phyloP scores from a whole-genome alignment of 2,888 invertebrate species.

The Baronia brevicornis region DNA sequence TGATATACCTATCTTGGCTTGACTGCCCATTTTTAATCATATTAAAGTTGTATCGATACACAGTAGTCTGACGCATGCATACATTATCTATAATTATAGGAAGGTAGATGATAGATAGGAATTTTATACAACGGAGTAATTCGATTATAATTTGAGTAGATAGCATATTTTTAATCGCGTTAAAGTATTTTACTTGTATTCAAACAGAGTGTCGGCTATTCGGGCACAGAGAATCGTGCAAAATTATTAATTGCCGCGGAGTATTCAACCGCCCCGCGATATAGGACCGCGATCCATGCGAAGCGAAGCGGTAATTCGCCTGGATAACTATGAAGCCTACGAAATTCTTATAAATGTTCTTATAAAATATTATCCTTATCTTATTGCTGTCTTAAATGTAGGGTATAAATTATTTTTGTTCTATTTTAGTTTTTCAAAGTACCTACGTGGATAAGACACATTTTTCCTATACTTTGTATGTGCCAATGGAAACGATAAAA shows the following conservation, averaged over 20 bases:
- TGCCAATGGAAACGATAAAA: no score
- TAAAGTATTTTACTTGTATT: conserved; percentile 23
- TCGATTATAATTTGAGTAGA: conserved; percentile 16
- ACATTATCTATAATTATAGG: conserved; percentile 13
- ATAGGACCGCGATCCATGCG: conserved; percentile 30
- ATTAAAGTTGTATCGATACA: conserved; percentile 8
- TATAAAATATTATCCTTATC: no score
- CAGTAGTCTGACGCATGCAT: conserved; percentile 4
- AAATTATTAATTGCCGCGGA: conserved; percentile 59
- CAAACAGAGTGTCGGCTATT: conserved; percentile 36
- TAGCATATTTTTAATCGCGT: conserved; percentile 13
- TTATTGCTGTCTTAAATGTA: no score
- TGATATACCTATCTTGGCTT: no score
- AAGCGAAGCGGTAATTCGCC: conserved; percentile 38
- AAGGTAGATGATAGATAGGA: conserved; percentile 9
- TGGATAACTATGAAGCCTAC: conserved; percentile 24
- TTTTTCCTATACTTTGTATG: no score
- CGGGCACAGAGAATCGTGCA: conserved; percentile 55
- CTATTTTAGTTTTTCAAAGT: no score
- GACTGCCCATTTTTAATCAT: conserved; percentile 4
- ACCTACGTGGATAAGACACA: no score
- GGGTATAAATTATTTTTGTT: no score
- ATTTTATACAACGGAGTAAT: conserved; percentile 10
- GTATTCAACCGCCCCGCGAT: conserved; percentile 36
- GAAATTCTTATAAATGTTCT: no score